Base-by-base conservation (phyloP, 2,113 vertebrate species). In the Pycnonotus jocosus region DNA sequence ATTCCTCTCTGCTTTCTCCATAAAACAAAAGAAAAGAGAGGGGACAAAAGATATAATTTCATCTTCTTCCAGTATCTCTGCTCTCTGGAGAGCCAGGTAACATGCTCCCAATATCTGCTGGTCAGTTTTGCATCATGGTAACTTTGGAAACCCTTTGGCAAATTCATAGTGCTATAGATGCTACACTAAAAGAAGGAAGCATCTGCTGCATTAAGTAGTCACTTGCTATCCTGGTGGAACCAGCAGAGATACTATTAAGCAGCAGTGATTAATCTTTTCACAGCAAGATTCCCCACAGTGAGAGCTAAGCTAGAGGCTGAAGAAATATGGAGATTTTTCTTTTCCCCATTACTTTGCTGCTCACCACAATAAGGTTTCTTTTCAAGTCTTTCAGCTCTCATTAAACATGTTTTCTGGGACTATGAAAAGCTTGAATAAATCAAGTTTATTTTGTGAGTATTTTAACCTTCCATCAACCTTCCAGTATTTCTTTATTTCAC, bases 381-480 rank as follows among this genome's bases (percentile, higher is more conserved):
- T 90, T 93, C 64, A 93, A 93, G 57, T 90, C 50, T 85, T 93
- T 94, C 47, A 58, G 91, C 68, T 93, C 86, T 96, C 95, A 73
- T 96, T 97, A 96, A 95, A 96, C 11, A 17, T 87, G 73, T 60
- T 97, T 88, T 94, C 96, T 91, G 80, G 88, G 85, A 88, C 86
- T 92, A 92, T 1, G 44, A 96, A 97, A 97, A 95, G 76, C 73
- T 95, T 94, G 87, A 97, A 96, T 96, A 97, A 95, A 95, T 96
- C 85, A 96, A 90, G 92, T 89, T 94, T 93, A 86, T 85, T 96
- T 91, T 78, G 66, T 95, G 84, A 86, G 68, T 95, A 83, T 95
- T 96, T 96, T 95, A 96, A 96, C 78, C 69, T 93, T 97, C 90
- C 77, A 93, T 97, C 95, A 95, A 85, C 69, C 72, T 96, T 92